Conservation (phyloP, 2,113 vertebrate species). For the Gorsachius goisagi region DNA sequence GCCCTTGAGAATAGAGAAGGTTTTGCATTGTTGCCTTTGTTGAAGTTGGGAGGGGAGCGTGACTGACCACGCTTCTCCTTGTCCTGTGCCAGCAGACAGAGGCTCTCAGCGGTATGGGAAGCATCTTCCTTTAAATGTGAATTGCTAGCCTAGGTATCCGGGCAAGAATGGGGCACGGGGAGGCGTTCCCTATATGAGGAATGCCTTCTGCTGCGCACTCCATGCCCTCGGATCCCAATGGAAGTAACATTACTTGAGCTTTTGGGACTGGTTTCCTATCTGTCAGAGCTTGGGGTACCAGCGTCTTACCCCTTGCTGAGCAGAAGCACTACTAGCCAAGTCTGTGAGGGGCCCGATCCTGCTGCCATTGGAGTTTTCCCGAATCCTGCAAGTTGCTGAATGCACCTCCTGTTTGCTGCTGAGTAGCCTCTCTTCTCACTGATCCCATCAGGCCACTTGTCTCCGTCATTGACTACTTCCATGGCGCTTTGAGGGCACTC, state of each 20-base stretch:
- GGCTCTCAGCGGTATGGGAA: conserved; percentile 1
- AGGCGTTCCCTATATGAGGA: not conserved
- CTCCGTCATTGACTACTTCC: not conserved
- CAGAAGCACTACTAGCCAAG: not conserved
- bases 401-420: conserved; percentile 19
- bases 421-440: not conserved
- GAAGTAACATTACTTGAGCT: conserved; percentile 60
- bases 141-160: conserved; percentile 16
- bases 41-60: not conserved
- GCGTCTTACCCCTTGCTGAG: conserved; percentile 27
- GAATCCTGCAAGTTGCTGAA: conserved; percentile 18
- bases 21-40: not conserved
- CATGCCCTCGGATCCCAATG: not conserved
- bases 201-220: not conserved
- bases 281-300: conserved; percentile 7
- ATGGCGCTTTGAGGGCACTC: not conserved
- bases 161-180: not conserved
- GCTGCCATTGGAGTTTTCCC: conserved; percentile 7
- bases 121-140: conserved; percentile 59
- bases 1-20: not conserved
- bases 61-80: not conserved
- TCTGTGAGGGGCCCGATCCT: conserved; percentile 21
- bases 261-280: conserved; percentile 22
- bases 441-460: not conserved
- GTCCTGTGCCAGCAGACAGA: not conserved